Percentiles rank a stretch among this genome's conserved stretches.
phyloP scores from a whole-genome alignment of 2,888 invertebrate genomes.

The Euspilapteryx auroguttella region DNA sequence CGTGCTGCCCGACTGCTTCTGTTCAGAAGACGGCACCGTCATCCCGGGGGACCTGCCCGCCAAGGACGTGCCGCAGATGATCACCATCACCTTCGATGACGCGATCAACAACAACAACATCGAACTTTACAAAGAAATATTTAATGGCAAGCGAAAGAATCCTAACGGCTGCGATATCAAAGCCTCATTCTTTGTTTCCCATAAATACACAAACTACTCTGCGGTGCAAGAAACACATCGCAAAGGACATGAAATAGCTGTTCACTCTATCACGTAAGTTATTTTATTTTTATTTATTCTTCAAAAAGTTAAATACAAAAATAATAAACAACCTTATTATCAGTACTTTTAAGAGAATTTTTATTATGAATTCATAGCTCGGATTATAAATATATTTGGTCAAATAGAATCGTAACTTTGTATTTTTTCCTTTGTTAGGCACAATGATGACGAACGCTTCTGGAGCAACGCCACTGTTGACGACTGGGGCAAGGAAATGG shows the following conservation, averaged over 20 bases:
- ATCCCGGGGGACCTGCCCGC: slow-evolving; percentile 83
- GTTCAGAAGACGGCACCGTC: slow-evolving; percentile 87
- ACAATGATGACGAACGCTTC: slow-evolving; percentile 89
- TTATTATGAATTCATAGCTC: neutral
- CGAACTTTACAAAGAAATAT: slow-evolving; percentile 89
- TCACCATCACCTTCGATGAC: slow-evolving; percentile 92
- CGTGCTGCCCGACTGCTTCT: slow-evolving; percentile 90
- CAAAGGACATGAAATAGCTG: slow-evolving; percentile 91
- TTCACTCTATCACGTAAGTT: slow-evolving; percentile 90
- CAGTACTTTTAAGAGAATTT: too few species aligned
- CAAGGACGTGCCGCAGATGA: slow-evolving; percentile 91
- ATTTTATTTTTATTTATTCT: neutral
- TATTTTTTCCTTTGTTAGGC: slow-evolving; percentile 52
- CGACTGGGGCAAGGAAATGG: slow-evolving; percentile 95
- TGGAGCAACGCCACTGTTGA: slow-evolving; percentile 92
- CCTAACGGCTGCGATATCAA: slow-evolving; percentile 94
- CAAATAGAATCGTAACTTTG: neutral
- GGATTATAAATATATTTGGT: neutral
- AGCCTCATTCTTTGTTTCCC: slow-evolving; percentile 89
- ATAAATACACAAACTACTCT: slow-evolving; percentile 92
- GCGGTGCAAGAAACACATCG: slow-evolving; percentile 90
- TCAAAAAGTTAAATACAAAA: too few species aligned
- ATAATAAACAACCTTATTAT: too few species aligned
- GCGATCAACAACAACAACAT: slow-evolving; percentile 96
- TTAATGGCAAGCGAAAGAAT: slow-evolving; percentile 85